Conservation (phyloP, 2,113 vertebrate genomes). For the Calonectris borealis region DNA sequence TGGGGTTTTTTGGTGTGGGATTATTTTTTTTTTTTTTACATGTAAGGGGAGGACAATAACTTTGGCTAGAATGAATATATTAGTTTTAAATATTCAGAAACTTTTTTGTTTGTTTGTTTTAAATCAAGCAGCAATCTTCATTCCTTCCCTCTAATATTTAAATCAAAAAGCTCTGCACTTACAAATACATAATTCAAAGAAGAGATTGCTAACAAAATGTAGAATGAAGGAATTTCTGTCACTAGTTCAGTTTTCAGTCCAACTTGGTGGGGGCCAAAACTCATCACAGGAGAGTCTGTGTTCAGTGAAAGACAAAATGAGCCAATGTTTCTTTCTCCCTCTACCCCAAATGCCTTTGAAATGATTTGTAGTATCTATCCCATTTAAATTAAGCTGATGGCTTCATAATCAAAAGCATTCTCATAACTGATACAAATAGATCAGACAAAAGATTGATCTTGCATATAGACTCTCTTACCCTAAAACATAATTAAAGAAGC, state of each 20-base stretch:
- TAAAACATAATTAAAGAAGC: neutral
- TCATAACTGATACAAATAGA: neutral
- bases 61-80: neutral
- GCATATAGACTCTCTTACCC: neutral
- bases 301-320: neutral
- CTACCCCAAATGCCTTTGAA: neutral
- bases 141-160: neutral
- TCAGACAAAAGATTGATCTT: neutral
- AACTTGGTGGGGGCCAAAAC: neutral
- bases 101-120: neutral
- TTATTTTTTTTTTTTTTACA: no score
- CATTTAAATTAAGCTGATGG: neutral
- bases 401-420: neutral
- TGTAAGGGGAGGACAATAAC: neutral
- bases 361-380: neutral
- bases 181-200: neutral
- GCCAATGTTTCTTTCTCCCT: neutral
- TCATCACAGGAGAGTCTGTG: neutral
- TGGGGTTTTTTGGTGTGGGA: neutral
- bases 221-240: neutral
- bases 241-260: neutral
- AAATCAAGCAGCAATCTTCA: neutral
- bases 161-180: neutral
- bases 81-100: neutral
- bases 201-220: neutral